Base-by-base conservation (phyloP, 2,113 vertebrate species). In the Leptobrachium leishanense region DNA sequence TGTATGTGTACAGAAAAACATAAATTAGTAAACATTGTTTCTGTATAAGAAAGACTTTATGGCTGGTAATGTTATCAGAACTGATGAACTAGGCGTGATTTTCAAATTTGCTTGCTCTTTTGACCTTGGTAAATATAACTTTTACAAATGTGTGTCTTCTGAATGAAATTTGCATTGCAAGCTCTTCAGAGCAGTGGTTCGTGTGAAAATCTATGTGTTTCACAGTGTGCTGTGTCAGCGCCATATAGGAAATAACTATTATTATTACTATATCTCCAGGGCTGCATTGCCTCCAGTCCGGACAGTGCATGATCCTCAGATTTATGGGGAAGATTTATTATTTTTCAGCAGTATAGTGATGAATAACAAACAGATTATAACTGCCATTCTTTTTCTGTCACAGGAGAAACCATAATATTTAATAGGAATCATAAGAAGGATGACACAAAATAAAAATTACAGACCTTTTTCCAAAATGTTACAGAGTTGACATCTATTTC, bases 231-330 rank as follows among this genome's bases (percentile, higher is more conserved):
- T 68, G 67, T 59, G 44, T 67, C 74, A 67, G 74, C 74, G 2
- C 11, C 11, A 39, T 68, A 66, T 68, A 68, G 53, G 75, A 76
- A 76, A 68, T 44, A 68, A 68, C 64, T 59, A 66, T 59, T 76
- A 76, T 68, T 68, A 66, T 76, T 59, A 59, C 65, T 59, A 59
- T 76, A 57, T 20, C 75, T 76, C 75, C 41, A 43, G 53, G 50
- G 65, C 50, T 76, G n/a, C 4, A 20, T 31, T 64, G 66, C 75
- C 54, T 43, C 40, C 20, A 68, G 13, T 1, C 41, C 53, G 65
- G 66, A 68, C 50, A 68, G 50, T 44, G 20, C 20, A 68, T 68
- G 75, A 68, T 64, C 62, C 62, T 31, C 13, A 13, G 62, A 31
- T 20, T 64, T 59, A 59, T 59, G 55, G 13, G 13, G 13, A 12